These are phyloP conservation scores for Silvanus unidentatus DNA, from an alignment of 2,888 invertebrate species.

Conservation along the genomic window DNA sequence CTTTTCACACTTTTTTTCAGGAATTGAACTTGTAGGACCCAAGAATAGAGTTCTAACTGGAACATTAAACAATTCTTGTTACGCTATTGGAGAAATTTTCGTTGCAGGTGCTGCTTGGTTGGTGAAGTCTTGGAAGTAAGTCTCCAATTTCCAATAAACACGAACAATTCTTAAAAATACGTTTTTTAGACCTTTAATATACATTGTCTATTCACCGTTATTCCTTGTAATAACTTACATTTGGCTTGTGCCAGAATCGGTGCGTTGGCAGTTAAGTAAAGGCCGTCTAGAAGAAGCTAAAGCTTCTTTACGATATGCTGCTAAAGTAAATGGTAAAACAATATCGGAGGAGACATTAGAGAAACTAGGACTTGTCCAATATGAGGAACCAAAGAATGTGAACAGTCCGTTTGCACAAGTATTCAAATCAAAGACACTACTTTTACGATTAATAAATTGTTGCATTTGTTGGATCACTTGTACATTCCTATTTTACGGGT, in stretches of 20 bases:
- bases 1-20: conserved; percentile 39
- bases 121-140: conserved; percentile 61
- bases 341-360: conserved; percentile 36
- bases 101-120: conserved; percentile 63
- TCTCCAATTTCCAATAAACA: too few relatives aligned
- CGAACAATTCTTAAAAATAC: too few relatives aligned
- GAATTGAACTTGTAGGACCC: conserved; percentile 71
- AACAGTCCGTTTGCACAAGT: conserved; percentile 44
- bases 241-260: conserved; percentile 65
- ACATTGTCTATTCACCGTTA: conserved; percentile 59
- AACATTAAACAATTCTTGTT: conserved; percentile 63
- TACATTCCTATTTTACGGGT: conserved; percentile 73
- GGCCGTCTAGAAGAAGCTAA: conserved; percentile 54
- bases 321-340: conserved; percentile 52
- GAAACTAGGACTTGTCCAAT: conserved; percentile 25
- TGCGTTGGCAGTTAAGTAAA: conserved; percentile 68
- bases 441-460: conserved; percentile 56
- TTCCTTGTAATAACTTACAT: conserved; percentile 61
- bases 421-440: conserved; percentile 50
- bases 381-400: conserved; percentile 12
- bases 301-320: conserved; percentile 55
- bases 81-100: conserved; percentile 63
- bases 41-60: conserved; percentile 66
- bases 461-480: conserved; percentile 77
- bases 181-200: conserved; percentile 32